These are phyloP conservation scores for Smittia sp. DNA, from an alignment of 2,888 invertebrate genomes.

Conservation along the genomic window DNA sequence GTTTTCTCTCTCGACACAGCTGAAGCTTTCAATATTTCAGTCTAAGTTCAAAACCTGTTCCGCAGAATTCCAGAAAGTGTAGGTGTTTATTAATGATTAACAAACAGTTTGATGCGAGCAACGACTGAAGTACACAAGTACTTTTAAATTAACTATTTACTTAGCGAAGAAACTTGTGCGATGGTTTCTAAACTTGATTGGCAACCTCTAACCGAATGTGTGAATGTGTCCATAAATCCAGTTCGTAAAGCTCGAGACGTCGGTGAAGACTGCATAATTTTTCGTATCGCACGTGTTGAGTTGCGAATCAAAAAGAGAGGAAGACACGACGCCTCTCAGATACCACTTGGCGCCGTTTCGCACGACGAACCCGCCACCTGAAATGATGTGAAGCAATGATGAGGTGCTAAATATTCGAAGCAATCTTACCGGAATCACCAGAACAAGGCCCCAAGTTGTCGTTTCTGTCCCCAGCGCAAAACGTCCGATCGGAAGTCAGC, in stretches of 20 bases:
- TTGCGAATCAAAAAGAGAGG: slow-evolving; percentile 8
- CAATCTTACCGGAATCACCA: slow-evolving; percentile 12
- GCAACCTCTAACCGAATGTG: background rate
- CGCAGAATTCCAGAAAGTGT: no score
- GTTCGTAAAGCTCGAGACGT: slow-evolving; percentile 7
- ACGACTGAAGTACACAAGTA: background rate
- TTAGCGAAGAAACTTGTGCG: no score
- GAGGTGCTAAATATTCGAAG: background rate
- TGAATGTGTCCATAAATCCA: slow-evolving; percentile 18
- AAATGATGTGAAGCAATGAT: background rate
- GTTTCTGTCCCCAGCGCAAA: slow-evolving; percentile 47
- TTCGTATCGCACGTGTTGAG: slow-evolving; percentile 18
- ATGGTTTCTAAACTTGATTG: background rate
- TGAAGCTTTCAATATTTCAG: no score
- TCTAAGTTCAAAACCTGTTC: no score
- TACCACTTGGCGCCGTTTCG: slow-evolving; percentile 29
- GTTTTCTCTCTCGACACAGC: no score
- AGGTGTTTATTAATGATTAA: no score
- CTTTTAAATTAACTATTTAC: no score
- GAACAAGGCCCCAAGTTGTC: slow-evolving; percentile 25
- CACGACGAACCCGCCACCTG: slow-evolving; percentile 36
- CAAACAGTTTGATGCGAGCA: no score
- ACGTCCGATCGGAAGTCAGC: slow-evolving; percentile 53
- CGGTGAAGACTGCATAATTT: slow-evolving; percentile 40
- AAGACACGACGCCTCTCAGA: slow-evolving; percentile 32